Evolutionary conservation across 2,888 invertebrate genomes (phyloP).

Genomic region (Pachydiplax longipennis): DNA sequence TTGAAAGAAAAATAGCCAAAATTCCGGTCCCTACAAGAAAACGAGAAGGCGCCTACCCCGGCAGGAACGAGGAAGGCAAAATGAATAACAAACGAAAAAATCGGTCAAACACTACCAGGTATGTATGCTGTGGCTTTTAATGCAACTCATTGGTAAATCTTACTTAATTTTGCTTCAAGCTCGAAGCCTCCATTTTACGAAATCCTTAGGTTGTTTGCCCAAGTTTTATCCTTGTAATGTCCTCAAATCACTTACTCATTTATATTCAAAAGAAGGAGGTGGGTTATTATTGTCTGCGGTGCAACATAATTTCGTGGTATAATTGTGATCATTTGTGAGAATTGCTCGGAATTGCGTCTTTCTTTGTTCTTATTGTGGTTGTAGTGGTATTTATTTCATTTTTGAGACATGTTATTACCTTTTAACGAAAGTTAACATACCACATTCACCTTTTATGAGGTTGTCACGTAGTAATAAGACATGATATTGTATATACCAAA

Average conservation of each 20-base stretch:
- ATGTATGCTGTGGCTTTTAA: constrained; percentile 55
- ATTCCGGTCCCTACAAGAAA: constrained; percentile 87
- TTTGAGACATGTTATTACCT: constrained; percentile 48
- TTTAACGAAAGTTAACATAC: background rate
- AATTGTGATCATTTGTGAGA: background rate
- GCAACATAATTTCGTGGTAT: background rate
- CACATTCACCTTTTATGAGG: background rate
- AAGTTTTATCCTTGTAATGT: background rate
- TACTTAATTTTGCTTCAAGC: background rate
- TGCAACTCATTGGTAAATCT: background rate
- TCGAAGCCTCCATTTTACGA: background rate
- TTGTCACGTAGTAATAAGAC: background rate
- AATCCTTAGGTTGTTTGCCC: background rate
- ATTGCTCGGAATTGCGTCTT: background rate
- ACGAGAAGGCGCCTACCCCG: constrained; percentile 80
- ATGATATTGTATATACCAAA: background rate
- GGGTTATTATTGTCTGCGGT: too few species aligned
- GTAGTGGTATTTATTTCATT: constrained; percentile 17
- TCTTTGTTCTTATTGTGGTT: background rate
- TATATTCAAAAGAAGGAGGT: background rate
- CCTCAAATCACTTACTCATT: background rate
- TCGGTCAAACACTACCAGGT: constrained; percentile 81
- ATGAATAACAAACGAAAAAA: constrained; percentile 87
- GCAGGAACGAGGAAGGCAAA: constrained; percentile 66
- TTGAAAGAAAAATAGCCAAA: constrained; percentile 66